These are phyloP conservation scores for Melopsittacus undulatus DNA, from an alignment of 2,797 vertebrate genomes.

Conservation along the genomic window DNA sequence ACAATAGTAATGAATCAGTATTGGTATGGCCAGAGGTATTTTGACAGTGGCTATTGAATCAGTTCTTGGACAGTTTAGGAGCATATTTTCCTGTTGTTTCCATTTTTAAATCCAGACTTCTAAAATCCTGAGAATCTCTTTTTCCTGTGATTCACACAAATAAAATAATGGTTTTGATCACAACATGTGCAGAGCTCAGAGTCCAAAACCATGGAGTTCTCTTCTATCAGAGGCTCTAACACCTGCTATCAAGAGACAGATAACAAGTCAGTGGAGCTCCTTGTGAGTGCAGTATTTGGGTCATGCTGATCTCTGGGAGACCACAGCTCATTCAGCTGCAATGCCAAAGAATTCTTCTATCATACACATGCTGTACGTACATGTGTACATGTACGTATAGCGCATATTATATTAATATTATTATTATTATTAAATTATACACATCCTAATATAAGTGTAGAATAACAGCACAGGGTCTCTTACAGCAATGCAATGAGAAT, in stretches of 20 bases:
- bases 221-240: background rate
- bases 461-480: background rate
- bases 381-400: background rate
- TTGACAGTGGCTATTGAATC: background rate
- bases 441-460: rapidly evolving
- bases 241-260: rapidly evolving
- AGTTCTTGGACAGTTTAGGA: background rate
- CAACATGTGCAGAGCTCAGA: background rate
- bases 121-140: background rate
- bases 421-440: background rate
- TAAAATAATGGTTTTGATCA: background rate
- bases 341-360: background rate
- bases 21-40: background rate
- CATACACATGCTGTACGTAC: rapidly evolving
- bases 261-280: background rate
- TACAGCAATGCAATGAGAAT: background rate
- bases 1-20: background rate
- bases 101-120: background rate
- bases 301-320: background rate
- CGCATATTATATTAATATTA: background rate
- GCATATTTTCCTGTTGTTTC: background rate
- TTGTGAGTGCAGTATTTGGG: background rate
- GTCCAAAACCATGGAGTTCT: background rate
- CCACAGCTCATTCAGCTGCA: background rate
- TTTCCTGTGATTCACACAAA: background rate